Conservation (phyloP, 2,888 invertebrate genomes). For the Patella caerulea region DNA sequence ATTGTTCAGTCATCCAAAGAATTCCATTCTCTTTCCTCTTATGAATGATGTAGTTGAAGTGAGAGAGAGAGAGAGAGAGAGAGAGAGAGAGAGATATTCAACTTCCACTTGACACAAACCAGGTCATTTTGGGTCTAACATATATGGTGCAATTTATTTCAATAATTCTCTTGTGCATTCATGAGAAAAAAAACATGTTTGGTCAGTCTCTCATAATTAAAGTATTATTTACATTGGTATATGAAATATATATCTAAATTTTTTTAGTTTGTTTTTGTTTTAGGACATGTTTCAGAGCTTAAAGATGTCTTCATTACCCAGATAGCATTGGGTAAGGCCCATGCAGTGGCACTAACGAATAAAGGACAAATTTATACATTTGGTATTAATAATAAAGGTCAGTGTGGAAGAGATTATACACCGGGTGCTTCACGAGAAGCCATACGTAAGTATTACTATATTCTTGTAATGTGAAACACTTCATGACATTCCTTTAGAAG, state of each 20-base stretch:
- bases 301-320: conserved; percentile 81
- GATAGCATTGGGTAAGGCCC: conserved; percentile 94
- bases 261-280: conserved; percentile 31
- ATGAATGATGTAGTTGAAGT: too few relatives aligned
- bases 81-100: too few relatives aligned
- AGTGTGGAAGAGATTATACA: conserved; percentile 87
- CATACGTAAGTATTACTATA: not conserved
- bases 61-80: too few relatives aligned
- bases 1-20: too few relatives aligned
- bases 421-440: conserved; percentile 72
- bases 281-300: conserved; percentile 82
- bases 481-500: too few relatives aligned
- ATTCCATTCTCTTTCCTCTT: too few relatives aligned
- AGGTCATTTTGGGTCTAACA: not conserved
- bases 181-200: not conserved
- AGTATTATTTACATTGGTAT: not conserved
- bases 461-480: too few relatives aligned
- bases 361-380: conserved; percentile 94
- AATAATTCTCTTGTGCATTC: not conserved
- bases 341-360: conserved; percentile 89
- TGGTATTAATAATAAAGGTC: conserved; percentile 97
- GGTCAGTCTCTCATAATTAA: not conserved
- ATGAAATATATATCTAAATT: not conserved
- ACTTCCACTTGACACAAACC: too few relatives aligned
- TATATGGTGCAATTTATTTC: not conserved